Percentiles rank a stretch among this genome's conserved stretches.
Conservation (phyloP, 2,797 vertebrate genomes). For the Sarcophilus harrisii region DNA sequence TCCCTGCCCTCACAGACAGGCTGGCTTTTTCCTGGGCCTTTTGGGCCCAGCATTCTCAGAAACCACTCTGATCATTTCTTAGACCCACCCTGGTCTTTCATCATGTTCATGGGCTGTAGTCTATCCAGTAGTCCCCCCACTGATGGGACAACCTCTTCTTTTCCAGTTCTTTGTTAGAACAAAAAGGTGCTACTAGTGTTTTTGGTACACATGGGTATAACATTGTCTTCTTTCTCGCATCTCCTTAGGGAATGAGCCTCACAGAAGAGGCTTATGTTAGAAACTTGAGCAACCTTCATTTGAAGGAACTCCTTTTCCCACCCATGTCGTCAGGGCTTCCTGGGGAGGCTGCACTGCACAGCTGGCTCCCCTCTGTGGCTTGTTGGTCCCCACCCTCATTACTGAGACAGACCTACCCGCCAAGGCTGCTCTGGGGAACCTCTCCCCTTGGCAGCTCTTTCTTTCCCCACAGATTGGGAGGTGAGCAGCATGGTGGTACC, state of each 20-base stretch:
- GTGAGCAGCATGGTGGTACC: neutral
- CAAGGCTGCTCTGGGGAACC: neutral
- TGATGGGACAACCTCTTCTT: neutral
- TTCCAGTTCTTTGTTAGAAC: neutral
- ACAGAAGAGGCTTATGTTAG: neutral
- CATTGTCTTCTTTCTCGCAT: neutral
- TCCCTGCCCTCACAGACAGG: too few relatives aligned
- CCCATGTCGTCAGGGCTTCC: neutral
- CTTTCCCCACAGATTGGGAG: neutral
- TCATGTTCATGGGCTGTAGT: fast-evolving
- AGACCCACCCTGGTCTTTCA: neutral
- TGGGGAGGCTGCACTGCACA: too few relatives aligned
- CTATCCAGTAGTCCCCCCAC: neutral
- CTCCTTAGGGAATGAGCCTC: neutral
- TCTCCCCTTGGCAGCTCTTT: neutral
- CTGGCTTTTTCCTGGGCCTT: neutral
- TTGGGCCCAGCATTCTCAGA: neutral
- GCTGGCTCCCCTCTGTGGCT: neutral
- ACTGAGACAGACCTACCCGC: neutral
- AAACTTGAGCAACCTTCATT: neutral
- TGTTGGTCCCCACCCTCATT: neutral
- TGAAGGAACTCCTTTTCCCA: neutral
- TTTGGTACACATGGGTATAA: neutral
- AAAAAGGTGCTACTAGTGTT: neutral
- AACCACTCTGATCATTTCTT: neutral